phyloP scores from a whole-genome alignment of 2,888 invertebrate genomes.

The Apamea crenata region DNA sequence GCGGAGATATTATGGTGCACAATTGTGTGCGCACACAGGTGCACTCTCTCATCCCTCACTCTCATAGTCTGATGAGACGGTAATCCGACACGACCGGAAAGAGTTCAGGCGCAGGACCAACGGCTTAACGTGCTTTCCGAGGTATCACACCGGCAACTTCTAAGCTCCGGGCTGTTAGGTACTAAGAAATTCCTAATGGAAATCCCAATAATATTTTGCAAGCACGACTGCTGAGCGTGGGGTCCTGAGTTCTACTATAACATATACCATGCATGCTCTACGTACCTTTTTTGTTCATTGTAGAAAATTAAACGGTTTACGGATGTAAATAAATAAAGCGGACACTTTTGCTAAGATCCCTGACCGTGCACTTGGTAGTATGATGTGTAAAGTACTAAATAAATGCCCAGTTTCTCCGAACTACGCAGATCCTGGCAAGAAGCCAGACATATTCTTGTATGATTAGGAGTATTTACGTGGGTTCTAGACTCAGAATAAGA shows the following conservation, averaged over 20 bases:
- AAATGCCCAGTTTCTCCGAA: conserved; percentile 1
- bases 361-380: conserved; percentile 38
- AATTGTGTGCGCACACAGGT: background rate
- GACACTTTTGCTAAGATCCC: background rate
- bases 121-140: no score
- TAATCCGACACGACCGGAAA: background rate
- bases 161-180: background rate
- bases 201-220: background rate
- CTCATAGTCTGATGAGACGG: background rate
- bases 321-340: background rate
- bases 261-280: background rate
- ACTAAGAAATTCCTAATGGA: background rate
- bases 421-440: conserved; percentile 16
- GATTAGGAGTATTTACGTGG: conserved; percentile 44
- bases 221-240: background rate
- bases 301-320: accelerated
- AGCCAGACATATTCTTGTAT: conserved; percentile 50
- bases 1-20: no score
- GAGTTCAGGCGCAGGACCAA: background rate
- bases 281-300: conserved; percentile 37
- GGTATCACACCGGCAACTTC: background rate
- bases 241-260: background rate
- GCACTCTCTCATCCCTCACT: background rate
- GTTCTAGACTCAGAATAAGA: conserved; percentile 39
- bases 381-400: conserved; percentile 25